phyloP scores from a whole-genome alignment of 2,888 invertebrate species.

The Diarsia dahlii region DNA sequence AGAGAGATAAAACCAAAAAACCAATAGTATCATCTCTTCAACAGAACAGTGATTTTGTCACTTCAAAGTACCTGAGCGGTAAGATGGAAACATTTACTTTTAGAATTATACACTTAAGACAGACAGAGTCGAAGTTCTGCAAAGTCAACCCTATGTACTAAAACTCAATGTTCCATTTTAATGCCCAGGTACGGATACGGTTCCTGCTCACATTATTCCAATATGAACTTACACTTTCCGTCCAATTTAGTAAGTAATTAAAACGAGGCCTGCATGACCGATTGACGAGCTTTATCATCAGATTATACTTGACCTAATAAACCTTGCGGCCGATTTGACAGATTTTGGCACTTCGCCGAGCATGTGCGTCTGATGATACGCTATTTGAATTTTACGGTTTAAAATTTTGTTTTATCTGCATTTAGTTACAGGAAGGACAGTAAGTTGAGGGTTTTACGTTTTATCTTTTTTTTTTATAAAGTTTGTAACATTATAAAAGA shows the following conservation, averaged over 20 bases:
- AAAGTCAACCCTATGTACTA: neutral
- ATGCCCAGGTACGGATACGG: too few relatives aligned
- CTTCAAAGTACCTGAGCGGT: neutral
- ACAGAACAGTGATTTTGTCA: neutral
- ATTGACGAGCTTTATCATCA: conserved; percentile 40
- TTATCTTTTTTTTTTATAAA: neutral
- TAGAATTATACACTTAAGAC: neutral
- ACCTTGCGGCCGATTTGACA: conserved; percentile 28
- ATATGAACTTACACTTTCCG: conserved; percentile 9
- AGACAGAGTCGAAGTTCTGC: neutral
- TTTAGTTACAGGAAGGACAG: conserved; percentile 32
- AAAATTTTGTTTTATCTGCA: conserved; percentile 37
- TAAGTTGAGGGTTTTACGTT: neutral
- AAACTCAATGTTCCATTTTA: neutral
- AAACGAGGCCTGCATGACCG: conserved; percentile 39
- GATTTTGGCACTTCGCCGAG: conserved; percentile 59
- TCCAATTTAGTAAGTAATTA: conserved; percentile 18
- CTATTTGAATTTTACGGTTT: conserved; percentile 22
- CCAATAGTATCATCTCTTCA: neutral
- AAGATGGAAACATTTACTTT: neutral
- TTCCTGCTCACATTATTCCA: neutral
- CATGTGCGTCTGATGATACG: conserved; percentile 22
- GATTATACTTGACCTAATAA: conserved; percentile 59
- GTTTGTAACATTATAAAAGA: neutral
- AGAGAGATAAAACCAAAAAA: neutral